Conservation (phyloP, 1,140 invertebrate species). For the Drosophila kurseongensis region DNA sequence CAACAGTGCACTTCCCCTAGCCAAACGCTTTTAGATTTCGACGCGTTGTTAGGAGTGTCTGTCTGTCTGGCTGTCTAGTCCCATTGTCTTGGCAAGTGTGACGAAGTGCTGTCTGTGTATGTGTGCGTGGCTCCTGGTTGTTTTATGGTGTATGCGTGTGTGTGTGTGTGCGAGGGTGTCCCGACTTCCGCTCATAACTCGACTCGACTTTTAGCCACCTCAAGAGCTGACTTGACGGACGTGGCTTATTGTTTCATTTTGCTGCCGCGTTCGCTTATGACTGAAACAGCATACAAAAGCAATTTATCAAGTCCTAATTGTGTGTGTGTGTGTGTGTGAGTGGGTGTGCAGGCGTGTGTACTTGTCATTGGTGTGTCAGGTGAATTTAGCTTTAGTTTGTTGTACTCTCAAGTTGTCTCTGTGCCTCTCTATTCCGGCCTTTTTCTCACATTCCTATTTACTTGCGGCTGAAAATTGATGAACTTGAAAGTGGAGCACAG, state of each 20-base stretch:
- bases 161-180: slow-evolving; percentile 40
- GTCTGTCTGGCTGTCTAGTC: slow-evolving; percentile 71
- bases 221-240: slow-evolving; percentile 78
- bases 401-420: slow-evolving; percentile 60
- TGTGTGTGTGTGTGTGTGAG: slow-evolving; percentile 54
- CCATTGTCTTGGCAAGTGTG: slow-evolving; percentile 73
- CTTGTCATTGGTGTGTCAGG: slow-evolving; percentile 73
- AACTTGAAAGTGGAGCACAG: slow-evolving; percentile 52
- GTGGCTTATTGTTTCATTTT: slow-evolving; percentile 82
- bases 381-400: slow-evolving; percentile 69
- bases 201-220: slow-evolving; percentile 74
- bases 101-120: slow-evolving; percentile 42
- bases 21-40: slow-evolving; percentile 2
- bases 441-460: slow-evolving; percentile 21
- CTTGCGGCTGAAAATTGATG: slow-evolving; percentile 56
- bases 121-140: slow-evolving; percentile 7
- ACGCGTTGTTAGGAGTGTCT: slow-evolving; percentile 40
- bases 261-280: slow-evolving; percentile 68
- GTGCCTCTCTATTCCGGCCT: background rate
- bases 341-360: slow-evolving; percentile 24
- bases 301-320: slow-evolving; percentile 81
- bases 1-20: background rate
- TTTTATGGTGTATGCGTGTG: background rate
- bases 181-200: slow-evolving; percentile 71
- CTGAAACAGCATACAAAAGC: slow-evolving; percentile 79